Base-by-base conservation (phyloP, 2,797 vertebrate genomes). In the Eulemur mongoz region DNA sequence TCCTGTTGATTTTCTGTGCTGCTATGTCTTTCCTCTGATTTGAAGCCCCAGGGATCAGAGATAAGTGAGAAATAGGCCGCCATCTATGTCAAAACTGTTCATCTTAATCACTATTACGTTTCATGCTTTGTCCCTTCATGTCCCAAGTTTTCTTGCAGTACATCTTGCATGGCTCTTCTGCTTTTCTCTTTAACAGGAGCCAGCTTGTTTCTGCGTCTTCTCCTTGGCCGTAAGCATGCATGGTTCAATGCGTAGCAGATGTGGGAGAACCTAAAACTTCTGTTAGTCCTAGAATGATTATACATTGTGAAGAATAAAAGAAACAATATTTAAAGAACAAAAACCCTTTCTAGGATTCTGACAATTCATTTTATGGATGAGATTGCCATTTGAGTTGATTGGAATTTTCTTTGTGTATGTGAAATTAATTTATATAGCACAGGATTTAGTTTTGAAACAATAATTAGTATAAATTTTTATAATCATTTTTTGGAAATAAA, bases 51-150 rank as follows among this genome's bases (percentile, higher is more conserved):
- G 4, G 12, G 40, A 61, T 65, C 45, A 70, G 32, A 89, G 15
- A 22, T 48, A 72, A 73, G 25, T 78, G 78, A 91, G 6, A 94
- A 89, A 72, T 5, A 9, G 35, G 8, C 5, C 43, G 22, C 61
- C 54, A 59, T 59, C 86, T 86, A 70, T 75, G 59, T 12, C 43
- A 75, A 93, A 93, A 93, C n/a, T 79, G 32, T 52, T 85, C 57
- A 89, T 83, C 11, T 52, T 84, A 70, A 11, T 82, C 72, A 27
- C 40, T 70, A 32, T 35, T 84, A 27, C 5, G 13, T 72, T 93
- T 82, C 75, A 4, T 23, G 11, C 17, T 50, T 59, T 96, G 59
- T 52, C 54, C 82, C 12, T 93, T 84, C 27, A 13, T 23, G 18
- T 35, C 1, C 25, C 40, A 27, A 20, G 25, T 83, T 59, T 84